Evolutionary conservation across 2,888 invertebrate species (phyloP), one percentile per base, ranked within the genome.

Genomic region (Dryobota labecula): DNA sequence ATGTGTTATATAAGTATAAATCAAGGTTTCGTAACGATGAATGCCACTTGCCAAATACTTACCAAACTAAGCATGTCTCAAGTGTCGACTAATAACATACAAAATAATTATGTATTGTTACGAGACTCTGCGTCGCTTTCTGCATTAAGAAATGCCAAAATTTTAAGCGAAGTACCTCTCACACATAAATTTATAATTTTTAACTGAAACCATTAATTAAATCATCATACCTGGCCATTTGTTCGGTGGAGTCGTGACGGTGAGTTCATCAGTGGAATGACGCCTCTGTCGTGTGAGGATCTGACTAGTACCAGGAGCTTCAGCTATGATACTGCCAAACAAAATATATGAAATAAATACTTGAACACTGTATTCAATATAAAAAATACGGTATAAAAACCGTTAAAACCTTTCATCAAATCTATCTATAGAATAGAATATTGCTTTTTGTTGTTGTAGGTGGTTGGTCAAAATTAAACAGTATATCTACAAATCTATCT

Each of bases 221-320:
- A 18, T 27, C 18, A 53, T 30, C 82, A 60, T 88, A 95, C 96
- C 99, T 47, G 99, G 99, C 99, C 99, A 99, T 94, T 98, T 98
- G 63, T 98, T 97, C 0, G 99, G 98, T 9, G 97, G 96, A 1
- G 98, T 98, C n/a, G 98, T 98, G 36, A 97, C 97, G 18, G 97
- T 96, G 6, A 97, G 97, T 85, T 98, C 98, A 83, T 98, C 98
- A 1, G 97, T 97, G 1, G 98, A 98, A 90, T 97, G 97, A 41
- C 98, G 96, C 78, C 98, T 96, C 76, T 97, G 96, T 71, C 97
- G 96, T 2, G 97, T 97, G 73, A 98, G 97, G 80, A 98, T 94
- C 92, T 98, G 98, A 81, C 97, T 92, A 58, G 94, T 92, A n/a
- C 91, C 92, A 0, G 94, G 92, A 24, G 95, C 93, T 96, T 90